Percentiles rank a stretch among this genome's conserved stretches.
Evolutionary conservation across 2,797 vertebrate genomes (phyloP).

Genomic region (Clarias fuscus): DNA sequence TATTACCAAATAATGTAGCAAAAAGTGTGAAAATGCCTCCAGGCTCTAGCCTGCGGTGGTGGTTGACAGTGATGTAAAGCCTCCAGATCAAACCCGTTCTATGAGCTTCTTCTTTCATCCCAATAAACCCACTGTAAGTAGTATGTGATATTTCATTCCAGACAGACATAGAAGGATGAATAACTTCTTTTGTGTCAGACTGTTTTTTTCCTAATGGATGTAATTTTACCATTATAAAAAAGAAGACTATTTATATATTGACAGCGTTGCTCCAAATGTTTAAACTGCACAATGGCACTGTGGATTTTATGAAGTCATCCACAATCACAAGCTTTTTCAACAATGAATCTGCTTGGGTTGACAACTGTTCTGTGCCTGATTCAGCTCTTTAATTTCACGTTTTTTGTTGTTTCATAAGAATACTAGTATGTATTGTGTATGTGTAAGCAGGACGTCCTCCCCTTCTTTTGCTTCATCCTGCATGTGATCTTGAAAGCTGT

Average conservation of each 20-base stretch:
- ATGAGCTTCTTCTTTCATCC: background rate
- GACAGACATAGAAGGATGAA: background rate
- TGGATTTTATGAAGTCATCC: constrained; percentile 31
- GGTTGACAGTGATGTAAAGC: background rate
- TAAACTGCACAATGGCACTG: constrained; percentile 24
- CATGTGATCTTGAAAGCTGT: constrained; percentile 47
- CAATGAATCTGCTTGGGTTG: background rate
- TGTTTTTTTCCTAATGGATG: background rate
- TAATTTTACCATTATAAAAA: background rate
- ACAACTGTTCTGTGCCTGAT: constrained; percentile 35
- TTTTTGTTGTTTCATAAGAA: constrained; percentile 10
- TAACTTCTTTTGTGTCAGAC: background rate
- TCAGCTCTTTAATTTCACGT: constrained; percentile 4
- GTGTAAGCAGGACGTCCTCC: constrained; percentile 27
- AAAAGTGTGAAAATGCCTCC: background rate
- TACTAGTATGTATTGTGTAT: constrained; percentile 40
- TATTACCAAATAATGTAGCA: background rate
- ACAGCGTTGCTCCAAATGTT: constrained; percentile 4
- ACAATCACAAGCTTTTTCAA: constrained; percentile 7
- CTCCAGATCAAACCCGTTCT: background rate
- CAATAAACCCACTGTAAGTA: background rate
- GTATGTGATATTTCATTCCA: constrained; percentile 7
- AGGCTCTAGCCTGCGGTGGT: background rate
- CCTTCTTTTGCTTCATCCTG: constrained; percentile 33
- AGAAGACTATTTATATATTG: background rate